These are phyloP conservation scores for Coryphaenoides rupestris DNA, from an alignment of 2,113 vertebrate species.

Conservation along the genomic window DNA sequence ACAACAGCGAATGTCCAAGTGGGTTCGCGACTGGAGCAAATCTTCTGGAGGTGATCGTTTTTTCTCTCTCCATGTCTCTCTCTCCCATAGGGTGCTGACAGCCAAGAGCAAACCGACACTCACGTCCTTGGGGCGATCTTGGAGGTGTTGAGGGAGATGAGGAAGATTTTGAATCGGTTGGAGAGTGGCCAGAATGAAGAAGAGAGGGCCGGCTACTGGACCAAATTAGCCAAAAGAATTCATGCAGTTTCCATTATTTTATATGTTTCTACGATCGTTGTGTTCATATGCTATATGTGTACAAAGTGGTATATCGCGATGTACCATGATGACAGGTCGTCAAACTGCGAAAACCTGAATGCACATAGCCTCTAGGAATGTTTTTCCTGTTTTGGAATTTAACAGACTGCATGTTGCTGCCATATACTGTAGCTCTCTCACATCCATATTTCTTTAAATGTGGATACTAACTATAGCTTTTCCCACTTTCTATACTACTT, in stretches of 20 bases:
- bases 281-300: background rate
- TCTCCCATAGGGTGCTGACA: constrained; percentile 35
- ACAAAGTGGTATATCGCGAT: no score
- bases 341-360: no score
- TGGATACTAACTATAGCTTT: no score
- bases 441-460: no score
- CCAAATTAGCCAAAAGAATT: constrained; percentile 32
- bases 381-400: no score
- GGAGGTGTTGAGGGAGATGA: constrained; percentile 54
- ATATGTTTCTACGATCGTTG: constrained; percentile 24
- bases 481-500: no score
- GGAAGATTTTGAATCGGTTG: constrained; percentile 18
- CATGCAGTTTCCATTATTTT: constrained; percentile 53
- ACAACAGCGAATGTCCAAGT: background rate
- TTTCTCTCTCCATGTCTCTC: no score
- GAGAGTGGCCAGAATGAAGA: background rate
- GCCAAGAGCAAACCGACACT: constrained; percentile 28
- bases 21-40: background rate
- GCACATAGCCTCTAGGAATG: no score
- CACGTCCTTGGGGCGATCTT: constrained; percentile 48
- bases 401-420: no score
- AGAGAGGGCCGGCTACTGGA: constrained; percentile 21
- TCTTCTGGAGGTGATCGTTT: background rate
- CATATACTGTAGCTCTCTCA: no score
- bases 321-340: no score